Evolutionary conservation across 2,888 invertebrate genomes (phyloP).

Genomic region (Hyposoter dolosus): DNA sequence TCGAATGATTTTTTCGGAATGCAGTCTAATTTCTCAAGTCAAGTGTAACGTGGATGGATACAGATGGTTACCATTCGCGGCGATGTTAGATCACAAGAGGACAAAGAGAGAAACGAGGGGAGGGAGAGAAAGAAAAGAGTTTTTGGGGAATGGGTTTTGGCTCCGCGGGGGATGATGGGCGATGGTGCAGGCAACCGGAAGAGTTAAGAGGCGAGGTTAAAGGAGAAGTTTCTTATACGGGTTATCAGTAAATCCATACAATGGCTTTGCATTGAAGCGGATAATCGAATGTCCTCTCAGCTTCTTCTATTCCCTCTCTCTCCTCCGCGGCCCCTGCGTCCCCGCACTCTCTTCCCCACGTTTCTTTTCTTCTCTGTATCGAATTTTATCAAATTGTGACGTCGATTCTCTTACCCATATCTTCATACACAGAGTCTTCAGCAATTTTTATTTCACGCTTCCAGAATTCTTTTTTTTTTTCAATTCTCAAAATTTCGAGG

Average conservation of each 20-base stretch:
- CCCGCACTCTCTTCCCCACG: slow-evolving; percentile 6
- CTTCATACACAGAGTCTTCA: neutral
- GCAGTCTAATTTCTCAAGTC: slow-evolving; percentile 4
- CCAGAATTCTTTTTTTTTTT: neutral
- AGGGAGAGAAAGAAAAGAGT: slow-evolving; percentile 8
- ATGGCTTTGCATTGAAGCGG: slow-evolving; percentile 65
- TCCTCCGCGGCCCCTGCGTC: neutral
- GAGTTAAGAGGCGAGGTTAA: slow-evolving; percentile 65
- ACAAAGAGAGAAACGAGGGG: neutral
- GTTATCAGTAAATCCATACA: slow-evolving; percentile 68
- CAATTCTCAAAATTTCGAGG: neutral
- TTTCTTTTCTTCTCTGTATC: slow-evolving; percentile 46
- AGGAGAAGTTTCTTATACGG: slow-evolving; percentile 68
- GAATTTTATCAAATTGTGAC: slow-evolving; percentile 53
- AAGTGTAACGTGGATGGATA: slow-evolving; percentile 25
- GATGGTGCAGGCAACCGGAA: slow-evolving; percentile 63
- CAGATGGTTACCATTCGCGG: slow-evolving; percentile 25
- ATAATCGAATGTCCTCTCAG: slow-evolving; percentile 67
- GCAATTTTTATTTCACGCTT: neutral
- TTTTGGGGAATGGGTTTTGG: slow-evolving; percentile 20
- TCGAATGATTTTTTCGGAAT: neutral
- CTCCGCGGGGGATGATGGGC: slow-evolving; percentile 52
- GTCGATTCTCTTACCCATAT: slow-evolving; percentile 31
- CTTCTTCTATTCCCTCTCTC: slow-evolving; percentile 16
- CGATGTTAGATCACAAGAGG: slow-evolving; percentile 4